Evolutionary conservation across 2,113 vertebrate genomes (phyloP).

Genomic region (Myodes glareolus): DNA sequence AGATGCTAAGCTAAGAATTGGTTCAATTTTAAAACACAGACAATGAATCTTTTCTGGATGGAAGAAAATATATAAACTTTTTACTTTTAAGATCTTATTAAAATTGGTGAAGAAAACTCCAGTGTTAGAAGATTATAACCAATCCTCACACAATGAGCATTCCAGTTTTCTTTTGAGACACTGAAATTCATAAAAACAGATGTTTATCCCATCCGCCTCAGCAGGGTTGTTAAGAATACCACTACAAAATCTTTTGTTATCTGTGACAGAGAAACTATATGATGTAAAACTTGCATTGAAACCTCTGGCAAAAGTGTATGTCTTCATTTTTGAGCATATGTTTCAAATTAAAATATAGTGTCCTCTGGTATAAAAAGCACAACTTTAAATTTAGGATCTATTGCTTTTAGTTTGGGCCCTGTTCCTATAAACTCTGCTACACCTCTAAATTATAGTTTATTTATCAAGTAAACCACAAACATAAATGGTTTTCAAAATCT

Average conservation of each 20-base stretch:
- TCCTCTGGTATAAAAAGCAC: background rate
- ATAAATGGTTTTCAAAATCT: background rate
- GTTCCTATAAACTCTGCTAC: background rate
- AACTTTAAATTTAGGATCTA: slow-evolving; percentile 4
- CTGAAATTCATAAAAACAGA: background rate
- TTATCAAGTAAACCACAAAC: background rate
- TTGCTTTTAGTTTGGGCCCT: background rate
- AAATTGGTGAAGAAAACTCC: background rate
- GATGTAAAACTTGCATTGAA: background rate
- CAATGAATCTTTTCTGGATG: background rate
- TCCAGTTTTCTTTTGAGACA: background rate
- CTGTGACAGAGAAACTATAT: background rate
- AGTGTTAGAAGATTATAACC: background rate
- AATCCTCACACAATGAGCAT: background rate
- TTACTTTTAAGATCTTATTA: background rate
- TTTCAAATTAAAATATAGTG: slow-evolving; percentile 19
- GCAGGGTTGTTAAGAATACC: background rate
- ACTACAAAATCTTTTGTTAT: background rate
- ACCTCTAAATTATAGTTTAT: background rate
- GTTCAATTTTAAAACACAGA: background rate
- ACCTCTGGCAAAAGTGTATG: background rate
- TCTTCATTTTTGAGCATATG: background rate
- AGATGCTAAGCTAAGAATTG: background rate
- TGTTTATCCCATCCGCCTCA: background rate
- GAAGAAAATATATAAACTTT: background rate